Evolutionary conservation across 2,113 vertebrate genomes (phyloP).

Genomic region (Seriola dumerili): DNA sequence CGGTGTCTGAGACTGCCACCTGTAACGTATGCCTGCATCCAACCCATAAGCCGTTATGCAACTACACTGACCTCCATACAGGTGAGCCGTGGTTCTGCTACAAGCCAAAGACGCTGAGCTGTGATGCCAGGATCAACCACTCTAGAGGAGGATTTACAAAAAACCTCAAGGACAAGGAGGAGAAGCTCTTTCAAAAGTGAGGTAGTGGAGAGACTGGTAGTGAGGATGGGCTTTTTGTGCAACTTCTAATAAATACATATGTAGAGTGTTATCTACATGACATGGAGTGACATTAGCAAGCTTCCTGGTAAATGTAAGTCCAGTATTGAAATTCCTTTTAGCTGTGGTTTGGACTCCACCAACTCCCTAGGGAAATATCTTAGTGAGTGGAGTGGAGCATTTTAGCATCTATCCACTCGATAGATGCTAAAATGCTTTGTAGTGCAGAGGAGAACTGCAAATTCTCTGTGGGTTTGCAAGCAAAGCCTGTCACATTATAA

Average conservation of each 20-base stretch:
- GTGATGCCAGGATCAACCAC: slow-evolving; percentile 89
- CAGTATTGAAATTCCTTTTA: too few relatives aligned
- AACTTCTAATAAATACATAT: background rate
- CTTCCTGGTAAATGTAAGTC: too few relatives aligned
- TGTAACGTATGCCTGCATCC: slow-evolving; percentile 90
- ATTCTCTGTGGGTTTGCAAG: too few relatives aligned
- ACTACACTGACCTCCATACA: slow-evolving; percentile 92
- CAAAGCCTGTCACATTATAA: too few relatives aligned
- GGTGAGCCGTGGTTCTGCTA: slow-evolving; percentile 96
- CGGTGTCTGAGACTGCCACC: slow-evolving; percentile 86
- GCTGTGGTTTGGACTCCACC: too few relatives aligned
- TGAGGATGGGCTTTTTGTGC: background rate
- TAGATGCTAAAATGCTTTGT: too few relatives aligned
- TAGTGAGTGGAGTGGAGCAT: too few relatives aligned
- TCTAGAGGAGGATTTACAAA: slow-evolving; percentile 86
- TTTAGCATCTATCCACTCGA: too few relatives aligned
- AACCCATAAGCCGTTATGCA: slow-evolving; percentile 85
- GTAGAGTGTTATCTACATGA: too few relatives aligned
- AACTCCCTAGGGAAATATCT: too few relatives aligned
- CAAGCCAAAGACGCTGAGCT: slow-evolving; percentile 89
- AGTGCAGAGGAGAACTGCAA: too few relatives aligned
- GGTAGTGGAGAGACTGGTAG: background rate
- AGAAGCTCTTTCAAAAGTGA: slow-evolving; percentile 90
- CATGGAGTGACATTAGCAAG: too few relatives aligned
- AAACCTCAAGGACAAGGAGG: slow-evolving; percentile 82